Percentiles rank a stretch among this genome's conserved stretches.
These are phyloP conservation scores for Oreortyx pictus DNA, from an alignment of 2,797 vertebrate genomes.

Conservation along the genomic window DNA sequence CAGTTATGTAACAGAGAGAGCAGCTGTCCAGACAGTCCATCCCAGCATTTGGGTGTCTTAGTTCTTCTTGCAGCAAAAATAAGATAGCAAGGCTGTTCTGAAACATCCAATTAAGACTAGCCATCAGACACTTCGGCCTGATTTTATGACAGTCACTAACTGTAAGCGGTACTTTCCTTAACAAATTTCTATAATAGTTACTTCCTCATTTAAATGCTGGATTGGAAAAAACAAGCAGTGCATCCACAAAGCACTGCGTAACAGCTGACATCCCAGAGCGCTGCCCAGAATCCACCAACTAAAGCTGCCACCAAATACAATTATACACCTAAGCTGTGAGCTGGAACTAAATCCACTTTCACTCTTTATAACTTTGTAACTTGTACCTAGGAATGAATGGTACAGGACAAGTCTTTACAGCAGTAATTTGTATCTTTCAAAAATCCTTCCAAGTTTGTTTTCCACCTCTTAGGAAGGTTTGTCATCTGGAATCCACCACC, in stretches of 20 bases:
- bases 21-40: slow-evolving; percentile 14
- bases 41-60: neutral
- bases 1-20: neutral
- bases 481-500: accelerated
- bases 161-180: neutral
- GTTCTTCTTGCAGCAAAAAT: neutral
- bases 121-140: neutral
- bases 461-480: neutral
- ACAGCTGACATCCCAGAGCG: neutral
- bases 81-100: neutral
- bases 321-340: neutral
- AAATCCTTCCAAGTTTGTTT: neutral
- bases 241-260: neutral
- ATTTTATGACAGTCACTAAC: neutral
- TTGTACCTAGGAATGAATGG: too few relatives aligned
- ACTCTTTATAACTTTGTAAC: neutral
- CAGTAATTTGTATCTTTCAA: neutral
- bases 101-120: neutral
- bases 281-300: neutral
- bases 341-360: neutral
- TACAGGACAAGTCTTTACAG: too few relatives aligned
- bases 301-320: neutral
- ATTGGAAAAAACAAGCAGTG: neutral
- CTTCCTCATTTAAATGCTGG: neutral
- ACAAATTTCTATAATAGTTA: neutral